These are phyloP conservation scores for Etheostoma cragini DNA, from an alignment of 2,113 vertebrate species.

Conservation along the genomic window DNA sequence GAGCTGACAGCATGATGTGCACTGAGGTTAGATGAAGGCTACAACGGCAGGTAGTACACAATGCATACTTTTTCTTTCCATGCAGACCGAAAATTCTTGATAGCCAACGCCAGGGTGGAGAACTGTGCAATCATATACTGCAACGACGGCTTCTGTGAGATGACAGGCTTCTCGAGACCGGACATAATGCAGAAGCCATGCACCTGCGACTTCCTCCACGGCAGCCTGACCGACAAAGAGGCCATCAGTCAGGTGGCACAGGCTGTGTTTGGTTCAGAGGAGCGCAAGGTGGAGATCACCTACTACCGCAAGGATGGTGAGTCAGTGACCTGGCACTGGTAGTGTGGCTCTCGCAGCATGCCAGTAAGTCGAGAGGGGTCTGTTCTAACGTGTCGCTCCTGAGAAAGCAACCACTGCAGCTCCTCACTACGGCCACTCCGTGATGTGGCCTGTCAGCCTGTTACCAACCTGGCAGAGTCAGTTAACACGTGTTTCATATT, in stretches of 20 bases:
- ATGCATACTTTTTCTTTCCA: constrained; percentile 56
- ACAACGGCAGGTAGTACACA: neutral
- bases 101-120: constrained; percentile 98
- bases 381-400: constrained; percentile 12
- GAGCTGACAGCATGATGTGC: neutral
- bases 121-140: constrained; percentile 99
- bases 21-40: constrained; percentile 14
- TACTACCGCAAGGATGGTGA: constrained; percentile 99
- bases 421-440: constrained; percentile 22
- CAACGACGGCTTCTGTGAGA: constrained; percentile 99
- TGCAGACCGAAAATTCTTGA: constrained; percentile 99
- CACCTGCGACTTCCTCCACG: constrained; percentile 98
- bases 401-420: constrained; percentile 24
- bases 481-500: constrained; percentile 29
- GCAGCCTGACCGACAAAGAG: constrained; percentile 92
- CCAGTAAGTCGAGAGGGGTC: constrained; percentile 10
- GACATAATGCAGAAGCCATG: constrained; percentile 99
- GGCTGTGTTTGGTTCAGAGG: constrained; percentile 94
- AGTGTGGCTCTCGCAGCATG: constrained; percentile 10
- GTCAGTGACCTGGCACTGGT: constrained; percentile 46
- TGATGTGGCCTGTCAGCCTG: constrained; percentile 43
- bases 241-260: constrained; percentile 93
- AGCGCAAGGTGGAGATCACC: constrained; percentile 96
- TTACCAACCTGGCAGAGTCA: constrained; percentile 41
- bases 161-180: constrained; percentile 97